Base-by-base conservation (phyloP, 1,140 invertebrate species). In the Scylla paramamosain region DNA sequence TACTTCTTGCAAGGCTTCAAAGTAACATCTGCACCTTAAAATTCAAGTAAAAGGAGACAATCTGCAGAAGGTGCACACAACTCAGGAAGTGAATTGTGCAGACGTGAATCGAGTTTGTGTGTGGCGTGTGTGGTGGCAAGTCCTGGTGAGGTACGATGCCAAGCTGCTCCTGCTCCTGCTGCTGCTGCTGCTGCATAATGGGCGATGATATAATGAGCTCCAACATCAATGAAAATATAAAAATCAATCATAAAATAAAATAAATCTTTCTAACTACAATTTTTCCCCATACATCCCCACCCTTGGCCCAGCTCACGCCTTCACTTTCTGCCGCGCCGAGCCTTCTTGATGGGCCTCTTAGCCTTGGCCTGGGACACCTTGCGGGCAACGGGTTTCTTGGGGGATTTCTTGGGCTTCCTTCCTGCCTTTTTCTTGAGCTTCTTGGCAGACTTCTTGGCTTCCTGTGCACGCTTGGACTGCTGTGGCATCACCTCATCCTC, bases 401-500 rank as follows among this genome's bases (percentile, higher is more conserved):
- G 12, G 48, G 28, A 91, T 48, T 91, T 91, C 67, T 39, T 91
- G 59, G 90, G 32, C 59, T 91, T 91, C 52, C 67, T 91, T 91
- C n/a, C 52, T 6, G 39, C 29, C 29, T 91, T 86, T 28, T 91
- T 86, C 82, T 48, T 39, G 25, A 82, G 86, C 90, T 92, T 92
- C n/a, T 29, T 39, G 25, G 28, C 86, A 8, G 83, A 92, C 14
- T 87, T 92, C 46, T 95, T 91, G 25, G 94, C 94, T 10, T 92
- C 91, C 45, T 93, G 82, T 20, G 91, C 94, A 25, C 94, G 77
- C 48, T 95, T 95, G 84, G 94, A 95, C 91, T 95, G 83, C 90
- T 95, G 83, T 0, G 94, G 94, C 94, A 95, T 95, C 16, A 95
- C 91, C 83, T 95, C 94, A 20, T 95, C 94, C 20, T 95, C 93